Percentiles rank a stretch among this genome's conserved stretches.
Evolutionary conservation across 1,140 invertebrate species (phyloP).

Genomic region (Penaeus japonicus): DNA sequence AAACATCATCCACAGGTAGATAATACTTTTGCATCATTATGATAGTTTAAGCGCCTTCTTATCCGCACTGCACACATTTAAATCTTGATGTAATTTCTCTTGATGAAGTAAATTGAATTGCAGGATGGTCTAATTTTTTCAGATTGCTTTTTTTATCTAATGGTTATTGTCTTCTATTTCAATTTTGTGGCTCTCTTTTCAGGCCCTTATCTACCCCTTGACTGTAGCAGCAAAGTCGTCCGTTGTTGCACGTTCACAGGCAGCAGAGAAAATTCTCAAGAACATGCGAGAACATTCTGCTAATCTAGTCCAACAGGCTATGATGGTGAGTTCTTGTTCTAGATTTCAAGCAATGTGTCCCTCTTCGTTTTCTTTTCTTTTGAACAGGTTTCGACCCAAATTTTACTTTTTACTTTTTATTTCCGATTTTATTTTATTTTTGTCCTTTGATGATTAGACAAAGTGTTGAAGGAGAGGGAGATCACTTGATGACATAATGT

Average conservation of each 20-base stretch:
- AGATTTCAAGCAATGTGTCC: neutral
- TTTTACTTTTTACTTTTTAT: no score
- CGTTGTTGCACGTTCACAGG: constrained; percentile 80
- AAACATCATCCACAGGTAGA: constrained; percentile 72
- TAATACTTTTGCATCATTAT: no score
- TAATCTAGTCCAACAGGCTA: constrained; percentile 90
- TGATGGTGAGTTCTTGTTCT: constrained; percentile 70
- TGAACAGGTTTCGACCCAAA: neutral
- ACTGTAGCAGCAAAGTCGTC: constrained; percentile 97
- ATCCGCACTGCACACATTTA: neutral
- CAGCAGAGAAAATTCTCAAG: constrained; percentile 94
- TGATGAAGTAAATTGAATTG: neutral
- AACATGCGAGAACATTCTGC: constrained; percentile 94
- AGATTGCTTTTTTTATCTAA: neutral
- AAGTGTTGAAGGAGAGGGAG: no score
- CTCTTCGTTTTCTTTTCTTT: neutral
- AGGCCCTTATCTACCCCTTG: constrained; percentile 95
- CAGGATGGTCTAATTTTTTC: neutral
- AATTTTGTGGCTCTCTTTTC: constrained; percentile 69
- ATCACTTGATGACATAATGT: no score
- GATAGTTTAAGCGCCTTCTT: neutral
- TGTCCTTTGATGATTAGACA: no score
- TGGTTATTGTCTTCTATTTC: neutral
- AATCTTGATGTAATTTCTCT: neutral
- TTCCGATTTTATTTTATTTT: no score